Evolutionary conservation across 2,113 vertebrate species (phyloP), one percentile per base, ranked within the genome.

Genomic region (Ranitomeya imitator): DNA sequence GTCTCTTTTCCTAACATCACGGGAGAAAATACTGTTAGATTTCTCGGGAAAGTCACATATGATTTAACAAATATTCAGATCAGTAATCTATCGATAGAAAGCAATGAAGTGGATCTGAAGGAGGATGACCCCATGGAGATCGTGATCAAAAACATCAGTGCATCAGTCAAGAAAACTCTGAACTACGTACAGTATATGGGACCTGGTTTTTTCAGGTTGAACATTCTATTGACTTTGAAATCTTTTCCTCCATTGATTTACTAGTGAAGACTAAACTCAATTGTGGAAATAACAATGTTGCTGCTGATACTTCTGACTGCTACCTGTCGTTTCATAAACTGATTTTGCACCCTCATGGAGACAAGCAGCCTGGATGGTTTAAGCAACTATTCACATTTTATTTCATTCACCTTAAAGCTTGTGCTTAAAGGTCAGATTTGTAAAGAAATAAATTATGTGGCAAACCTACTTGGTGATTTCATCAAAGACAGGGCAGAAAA

Each of bases 251-350:
- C 59, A 95, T 95, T 65, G 96, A 98, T 90, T 95, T 98, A 10
- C 93, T 93, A 87, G 93, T 97, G 81, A 94, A 94, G 86, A 92
- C 95, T 0, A 93, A 94, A 89, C 94, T 97, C 13, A 93, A 96
- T 97, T 97, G 96, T 11, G 90, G 93, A 31, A 88, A 94, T 4
- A 95, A 93, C 0, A 93, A 91, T 31, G 93, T 97, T n/a, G 89
- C 91, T n/a, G 94, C 96, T 0, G 94, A 96, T 86, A 95, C 94
- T 0, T 94, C 95, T 0, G 93, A 96, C 90, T 97, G 97, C 81
- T 95, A 91, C 89, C 91, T 97, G 91, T 90, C 92, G 6, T 97
- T 97, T 91, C 95, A 97, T 90, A 95, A 96, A 85, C 95, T 97
- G 74, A 85, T 1, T 0, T 94, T 98, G 52, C 93, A 94, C 21